Base-by-base conservation (phyloP, 92 coral and sea anemone species). In the Muricea muricata region DNA sequence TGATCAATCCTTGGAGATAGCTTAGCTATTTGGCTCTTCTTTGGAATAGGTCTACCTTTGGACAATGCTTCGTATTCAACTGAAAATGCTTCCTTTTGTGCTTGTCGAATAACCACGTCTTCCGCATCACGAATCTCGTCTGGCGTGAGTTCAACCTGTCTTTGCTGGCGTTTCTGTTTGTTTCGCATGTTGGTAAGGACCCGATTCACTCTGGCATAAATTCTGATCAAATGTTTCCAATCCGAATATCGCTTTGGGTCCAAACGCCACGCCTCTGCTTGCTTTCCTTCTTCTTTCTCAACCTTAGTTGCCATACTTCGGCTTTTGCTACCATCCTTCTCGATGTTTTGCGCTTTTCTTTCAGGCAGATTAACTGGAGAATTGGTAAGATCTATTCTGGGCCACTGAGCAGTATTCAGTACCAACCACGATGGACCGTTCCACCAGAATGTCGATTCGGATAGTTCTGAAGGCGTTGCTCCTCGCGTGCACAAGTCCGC, bases 11-110 rank as follows among this genome's bases (percentile, higher is more conserved):
- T n/a, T n/a, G n/a, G n/a, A n/a, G n/a, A n/a, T n/a, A n/a, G n/a
- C 56, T 31, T 67, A 31, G 71, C 75, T 0, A 75, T 55, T 42
- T 35, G 65, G 37, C 93, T 89, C 35, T 86, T 81, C 34, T 18
- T 32, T 18, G 85, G 82, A 17, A 90, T 13, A n/a, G 35, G 78
- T 21, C 82, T 81, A 56, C 82, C 65, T 13, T 73, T 2, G 23
- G 40, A 26, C 25, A 90, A 25, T 0, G 91, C 87, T 25, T 48
- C 72, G 55, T 87, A 83, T 58, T 91, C 89, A 11, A 12, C 35
- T 14, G 15, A 1, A 42, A 90, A 90, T 0, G 91, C 84, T 73
- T 88, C 89, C 7, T 82, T 34, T 84, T 90, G 93, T 31, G 91
- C 84, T 25, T 48, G 32, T 4, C 86, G 46, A 46, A 90, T 50